A percentile compares a stretch with the other conserved stretches of the same genome.
Evolutionary conservation across 2,113 vertebrate genomes (phyloP).

Genomic region (Takifugu flavidus): DNA sequence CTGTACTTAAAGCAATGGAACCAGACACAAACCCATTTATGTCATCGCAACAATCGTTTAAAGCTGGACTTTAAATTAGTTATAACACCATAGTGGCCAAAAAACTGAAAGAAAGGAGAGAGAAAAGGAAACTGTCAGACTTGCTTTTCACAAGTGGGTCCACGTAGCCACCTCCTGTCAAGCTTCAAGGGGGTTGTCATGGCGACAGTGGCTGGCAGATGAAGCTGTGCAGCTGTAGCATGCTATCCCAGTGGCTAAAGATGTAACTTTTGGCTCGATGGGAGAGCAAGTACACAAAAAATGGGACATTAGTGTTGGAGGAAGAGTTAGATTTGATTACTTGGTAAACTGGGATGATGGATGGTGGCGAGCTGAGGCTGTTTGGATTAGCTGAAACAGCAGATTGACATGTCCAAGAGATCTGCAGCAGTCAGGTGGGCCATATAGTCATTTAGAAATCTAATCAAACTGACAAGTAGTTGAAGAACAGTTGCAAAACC

Average conservation of each 20-base stretch:
- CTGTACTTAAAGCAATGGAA: constrained; percentile 6
- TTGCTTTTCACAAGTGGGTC: constrained; percentile 67
- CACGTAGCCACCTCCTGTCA: constrained; percentile 68
- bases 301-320: constrained; percentile 21
- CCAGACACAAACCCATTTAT: constrained; percentile 11
- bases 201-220: constrained; percentile 66
- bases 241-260: constrained; percentile 45
- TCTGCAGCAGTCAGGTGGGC: constrained; percentile 24
- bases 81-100: constrained; percentile 35
- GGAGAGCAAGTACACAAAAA: constrained; percentile 39
- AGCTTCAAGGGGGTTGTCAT: constrained; percentile 73
- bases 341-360: constrained; percentile 9
- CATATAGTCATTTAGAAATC: too few relatives aligned
- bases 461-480: too few relatives aligned
- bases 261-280: constrained; percentile 56
- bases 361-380: constrained; percentile 18
- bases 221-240: constrained; percentile 40
- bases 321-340: constrained; percentile 27
- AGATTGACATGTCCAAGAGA: constrained; percentile 22
- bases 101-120: constrained; percentile 13
- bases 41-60: constrained; percentile 27
- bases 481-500: neutral
- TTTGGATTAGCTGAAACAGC: constrained; percentile 35
- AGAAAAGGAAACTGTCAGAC: constrained; percentile 61
- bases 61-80: constrained; percentile 38